These are phyloP conservation scores for Nebria salina DNA, from an alignment of 2,888 invertebrate genomes.

Conservation along the genomic window DNA sequence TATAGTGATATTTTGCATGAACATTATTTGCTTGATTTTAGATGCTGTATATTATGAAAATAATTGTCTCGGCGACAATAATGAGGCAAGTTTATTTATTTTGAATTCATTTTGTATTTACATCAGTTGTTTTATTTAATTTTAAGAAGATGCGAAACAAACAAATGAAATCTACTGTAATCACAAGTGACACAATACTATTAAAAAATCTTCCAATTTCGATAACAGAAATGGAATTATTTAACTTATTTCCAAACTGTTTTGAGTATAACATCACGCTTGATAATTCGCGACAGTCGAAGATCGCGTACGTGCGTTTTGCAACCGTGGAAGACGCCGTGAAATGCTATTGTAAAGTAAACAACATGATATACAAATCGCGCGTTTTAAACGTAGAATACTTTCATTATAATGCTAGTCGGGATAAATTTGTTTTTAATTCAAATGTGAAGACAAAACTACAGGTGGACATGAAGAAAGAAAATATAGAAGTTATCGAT, in stretches of 20 bases:
- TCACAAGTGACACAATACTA: slow-evolving; percentile 16
- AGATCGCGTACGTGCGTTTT: slow-evolving; percentile 22
- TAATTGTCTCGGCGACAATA: no score
- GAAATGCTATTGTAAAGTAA: slow-evolving; percentile 11
- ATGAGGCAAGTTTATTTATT: no score
- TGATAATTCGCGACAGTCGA: slow-evolving; percentile 10
- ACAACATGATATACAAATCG: slow-evolving; percentile 31
- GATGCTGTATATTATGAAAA: background rate
- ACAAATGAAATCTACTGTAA: background rate
- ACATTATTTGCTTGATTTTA: background rate
- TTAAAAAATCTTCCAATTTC: slow-evolving; percentile 29
- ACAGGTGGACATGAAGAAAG: background rate
- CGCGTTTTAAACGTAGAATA: slow-evolving; percentile 32
- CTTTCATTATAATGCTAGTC: slow-evolving; percentile 4
- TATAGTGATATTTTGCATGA: no score
- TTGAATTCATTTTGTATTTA: no score
- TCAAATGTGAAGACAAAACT: background rate
- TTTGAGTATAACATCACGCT: slow-evolving; percentile 21
- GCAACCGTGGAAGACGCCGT: slow-evolving; percentile 23
- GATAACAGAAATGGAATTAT: slow-evolving; percentile 27
- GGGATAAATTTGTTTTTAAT: background rate
- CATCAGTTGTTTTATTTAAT: no score
- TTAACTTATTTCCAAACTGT: slow-evolving; percentile 29
- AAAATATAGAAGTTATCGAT: slow-evolving; percentile 14
- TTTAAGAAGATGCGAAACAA: background rate